Conservation (phyloP, 2,888 invertebrate genomes). For the Nemotelus pantherinus region DNA sequence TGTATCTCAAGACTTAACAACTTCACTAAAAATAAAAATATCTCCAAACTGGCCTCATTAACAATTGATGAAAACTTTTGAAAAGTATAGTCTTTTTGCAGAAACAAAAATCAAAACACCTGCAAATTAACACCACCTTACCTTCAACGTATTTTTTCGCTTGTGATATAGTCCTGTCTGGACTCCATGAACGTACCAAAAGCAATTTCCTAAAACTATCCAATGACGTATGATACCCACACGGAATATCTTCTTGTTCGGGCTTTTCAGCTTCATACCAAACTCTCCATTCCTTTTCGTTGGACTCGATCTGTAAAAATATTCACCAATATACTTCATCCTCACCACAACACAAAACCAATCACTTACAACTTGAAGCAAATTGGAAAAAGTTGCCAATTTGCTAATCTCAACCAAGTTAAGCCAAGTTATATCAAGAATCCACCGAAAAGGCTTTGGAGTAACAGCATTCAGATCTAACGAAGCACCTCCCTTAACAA, state of each 20-base stretch:
- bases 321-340: conserved; percentile 44
- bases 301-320: conserved; percentile 74
- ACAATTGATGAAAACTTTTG: no score
- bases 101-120: no score
- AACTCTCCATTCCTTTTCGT: conserved; percentile 86
- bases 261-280: conserved; percentile 96
- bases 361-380: conserved; percentile 76
- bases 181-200: conserved; percentile 92
- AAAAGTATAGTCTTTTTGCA: no score
- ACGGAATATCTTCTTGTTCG: conserved; percentile 90
- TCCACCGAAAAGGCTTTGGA: conserved; percentile 94
- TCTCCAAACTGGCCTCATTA: no score
- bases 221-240: conserved; percentile 84
- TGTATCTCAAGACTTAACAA: no score
- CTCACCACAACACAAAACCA: neutral
- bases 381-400: conserved; percentile 79
- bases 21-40: no score
- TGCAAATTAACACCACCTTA: conserved; percentile 56
- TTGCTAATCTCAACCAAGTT: conserved; percentile 94
- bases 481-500: conserved; percentile 96
- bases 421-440: conserved; percentile 94
- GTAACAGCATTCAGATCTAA: conserved; percentile 90
- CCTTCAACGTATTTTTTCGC: conserved; percentile 90
- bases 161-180: conserved; percentile 92
- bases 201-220: conserved; percentile 91